phyloP scores from a whole-genome alignment of 2,113 vertebrate genomes.

The Canis aureus region DNA sequence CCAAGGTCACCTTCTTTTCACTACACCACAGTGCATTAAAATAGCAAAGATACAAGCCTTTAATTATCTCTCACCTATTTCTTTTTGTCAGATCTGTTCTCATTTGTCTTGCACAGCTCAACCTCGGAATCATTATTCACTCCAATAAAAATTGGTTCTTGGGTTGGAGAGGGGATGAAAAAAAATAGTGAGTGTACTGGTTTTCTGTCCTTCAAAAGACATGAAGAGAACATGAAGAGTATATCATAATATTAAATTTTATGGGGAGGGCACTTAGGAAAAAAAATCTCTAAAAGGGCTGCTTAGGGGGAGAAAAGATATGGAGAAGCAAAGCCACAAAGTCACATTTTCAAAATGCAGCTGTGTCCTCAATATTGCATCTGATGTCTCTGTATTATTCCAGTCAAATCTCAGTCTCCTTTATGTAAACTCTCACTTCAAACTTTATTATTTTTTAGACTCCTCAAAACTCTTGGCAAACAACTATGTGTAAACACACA shows the following conservation, averaged over 20 bases:
- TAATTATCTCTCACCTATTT: neutral
- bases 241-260: neutral
- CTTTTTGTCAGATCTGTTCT: neutral
- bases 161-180: neutral
- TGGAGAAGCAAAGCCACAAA: neutral
- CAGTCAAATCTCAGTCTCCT: neutral
- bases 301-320: neutral
- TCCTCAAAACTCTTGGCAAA: neutral
- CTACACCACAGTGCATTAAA: neutral
- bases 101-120: neutral
- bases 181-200: neutral
- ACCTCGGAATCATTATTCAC: neutral
- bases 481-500: neutral
- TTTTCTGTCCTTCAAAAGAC: neutral
- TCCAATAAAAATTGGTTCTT: neutral
- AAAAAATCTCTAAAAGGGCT: neutral
- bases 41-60: neutral
- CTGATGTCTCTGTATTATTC: neutral
- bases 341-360: neutral
- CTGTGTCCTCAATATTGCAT: neutral
- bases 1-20: neutral
- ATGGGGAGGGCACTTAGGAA: neutral
- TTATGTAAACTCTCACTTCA: neutral
- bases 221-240: neutral
- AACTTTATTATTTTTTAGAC: neutral